These are phyloP conservation scores for Papilio gigon DNA, from an alignment of 2,888 invertebrate species.

Conservation along the genomic window DNA sequence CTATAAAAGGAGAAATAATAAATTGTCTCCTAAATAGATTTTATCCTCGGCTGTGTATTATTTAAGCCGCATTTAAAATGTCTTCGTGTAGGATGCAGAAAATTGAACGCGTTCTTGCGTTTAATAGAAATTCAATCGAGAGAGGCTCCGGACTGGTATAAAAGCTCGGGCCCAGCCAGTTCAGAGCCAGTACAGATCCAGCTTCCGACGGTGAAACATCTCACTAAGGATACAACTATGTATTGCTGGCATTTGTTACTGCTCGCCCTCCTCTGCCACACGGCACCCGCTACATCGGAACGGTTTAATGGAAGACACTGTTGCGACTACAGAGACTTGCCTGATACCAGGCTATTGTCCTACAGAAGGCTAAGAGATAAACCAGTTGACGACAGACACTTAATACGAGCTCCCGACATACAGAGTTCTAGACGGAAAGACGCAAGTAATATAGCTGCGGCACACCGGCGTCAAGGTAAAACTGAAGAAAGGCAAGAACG, in stretches of 20 bases:
- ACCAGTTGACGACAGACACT: background rate
- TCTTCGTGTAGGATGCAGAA: constrained; percentile 65
- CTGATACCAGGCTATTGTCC: constrained; percentile 7
- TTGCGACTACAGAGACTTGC: constrained; percentile 51
- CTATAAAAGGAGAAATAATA: background rate
- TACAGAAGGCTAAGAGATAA: constrained; percentile 20
- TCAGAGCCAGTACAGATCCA: constrained; percentile 67
- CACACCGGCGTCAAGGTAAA: background rate
- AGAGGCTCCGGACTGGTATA: constrained; percentile 60
- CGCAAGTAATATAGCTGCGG: background rate
- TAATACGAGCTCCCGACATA: constrained; percentile 31
- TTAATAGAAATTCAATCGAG: constrained; percentile 69
- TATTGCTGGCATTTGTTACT: constrained; percentile 78
- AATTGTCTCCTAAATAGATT: background rate
- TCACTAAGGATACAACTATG: constrained; percentile 68
- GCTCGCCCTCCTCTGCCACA: constrained; percentile 70
- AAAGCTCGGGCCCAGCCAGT: constrained; percentile 53
- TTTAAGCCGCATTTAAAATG: constrained; percentile 28
- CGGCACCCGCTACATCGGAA: constrained; percentile 68
- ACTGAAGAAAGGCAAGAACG: constrained; percentile 14
- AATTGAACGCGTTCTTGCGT: constrained; percentile 78
- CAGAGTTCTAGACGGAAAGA: constrained; percentile 5
- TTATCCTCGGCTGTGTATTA: constrained; percentile 13
- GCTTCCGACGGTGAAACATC: constrained; percentile 59
- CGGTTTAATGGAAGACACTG: constrained; percentile 73